phyloP scores from a whole-genome alignment of 2,888 invertebrate genomes.

The Boloria selene region DNA sequence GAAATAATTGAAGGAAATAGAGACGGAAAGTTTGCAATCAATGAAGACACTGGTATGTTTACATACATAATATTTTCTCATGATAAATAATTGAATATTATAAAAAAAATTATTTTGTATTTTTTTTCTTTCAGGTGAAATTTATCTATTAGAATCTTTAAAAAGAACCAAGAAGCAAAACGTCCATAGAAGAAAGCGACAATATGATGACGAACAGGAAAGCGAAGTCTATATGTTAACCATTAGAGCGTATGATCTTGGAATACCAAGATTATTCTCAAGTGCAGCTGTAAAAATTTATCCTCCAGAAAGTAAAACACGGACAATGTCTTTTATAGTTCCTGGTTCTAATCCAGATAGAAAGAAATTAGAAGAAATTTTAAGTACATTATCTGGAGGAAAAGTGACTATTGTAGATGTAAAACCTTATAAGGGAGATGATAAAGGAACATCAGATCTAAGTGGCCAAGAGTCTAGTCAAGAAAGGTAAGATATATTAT shows the following conservation, averaged over 20 bases:
- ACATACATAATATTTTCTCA: background rate
- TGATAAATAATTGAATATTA: background rate
- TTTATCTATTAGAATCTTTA: constrained; percentile 83
- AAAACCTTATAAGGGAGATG: constrained; percentile 85
- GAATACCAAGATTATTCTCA: constrained; percentile 89
- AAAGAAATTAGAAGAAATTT: constrained; percentile 87
- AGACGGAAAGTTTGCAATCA: constrained; percentile 87
- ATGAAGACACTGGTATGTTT: constrained; percentile 86
- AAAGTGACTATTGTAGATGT: constrained; percentile 89
- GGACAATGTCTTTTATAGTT: constrained; percentile 91
- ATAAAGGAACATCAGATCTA: constrained; percentile 80
- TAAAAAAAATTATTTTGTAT: background rate
- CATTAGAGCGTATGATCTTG: constrained; percentile 92
- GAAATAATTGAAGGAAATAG: constrained; percentile 90
- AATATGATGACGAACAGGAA: constrained; percentile 68
- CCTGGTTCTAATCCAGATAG: constrained; percentile 89
- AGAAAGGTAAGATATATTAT: constrained; percentile 72
- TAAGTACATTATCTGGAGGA: constrained; percentile 90
- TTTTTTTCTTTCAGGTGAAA: constrained; percentile 74
- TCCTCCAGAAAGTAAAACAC: constrained; percentile 88
- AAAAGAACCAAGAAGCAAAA: constrained; percentile 72
- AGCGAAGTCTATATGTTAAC: constrained; percentile 85
- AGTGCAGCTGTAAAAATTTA: constrained; percentile 89
- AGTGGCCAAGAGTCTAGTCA: constrained; percentile 77
- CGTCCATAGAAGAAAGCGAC: constrained; percentile 73